Base-by-base conservation (phyloP, 2,888 invertebrate genomes). In the Liopterus haemorrhoidalis region DNA sequence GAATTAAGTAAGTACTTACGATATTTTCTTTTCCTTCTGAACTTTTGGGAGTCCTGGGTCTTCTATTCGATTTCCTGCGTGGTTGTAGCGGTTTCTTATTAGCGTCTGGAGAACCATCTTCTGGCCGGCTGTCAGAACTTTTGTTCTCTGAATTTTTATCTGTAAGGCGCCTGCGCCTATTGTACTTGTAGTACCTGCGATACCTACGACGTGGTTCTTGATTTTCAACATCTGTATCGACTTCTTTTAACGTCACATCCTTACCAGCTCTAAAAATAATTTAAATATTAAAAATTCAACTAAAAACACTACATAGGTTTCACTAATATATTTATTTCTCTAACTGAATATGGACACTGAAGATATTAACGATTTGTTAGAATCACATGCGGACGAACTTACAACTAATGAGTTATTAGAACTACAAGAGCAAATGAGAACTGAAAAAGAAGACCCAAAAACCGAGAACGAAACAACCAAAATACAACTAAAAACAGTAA, bases 181-280 rank as follows among this genome's bases (percentile, higher is more conserved):
- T 73, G 56, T 71, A 47, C 55, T 61, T 59, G 19, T 49, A 51
- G 46, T 62, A 54, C 58, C 69, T 66, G 43, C 64, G 60, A 38
- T 60, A 61, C 8, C 72, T 70, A 52, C 66, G 68, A 28, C 35
- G 38, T 25, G 67, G 62, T 21, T 66, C 70, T 57, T 76, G 76
- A 28, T 67, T 66, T 59, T 85, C 85, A 19, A 78, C 70, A 57
- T 84, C 84, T 9, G 82, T 81, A 62, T 85, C 83, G 30, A 73
- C 75, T 51, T 81, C 80, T 62, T 83, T 82, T 56, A 85, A 65
- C 1, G 70, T 67, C 52, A 82, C 76, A 2, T 72, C 67, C 44
- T 77, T 76, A 0, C 81, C 82, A 24, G 74, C 70, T 18, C 79
- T 79, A 33, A 5, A 58, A 52, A 41, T 11, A 14, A 19, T 12